phyloP scores from a whole-genome alignment of 2,797 vertebrate genomes.

The Cygnus olor region DNA sequence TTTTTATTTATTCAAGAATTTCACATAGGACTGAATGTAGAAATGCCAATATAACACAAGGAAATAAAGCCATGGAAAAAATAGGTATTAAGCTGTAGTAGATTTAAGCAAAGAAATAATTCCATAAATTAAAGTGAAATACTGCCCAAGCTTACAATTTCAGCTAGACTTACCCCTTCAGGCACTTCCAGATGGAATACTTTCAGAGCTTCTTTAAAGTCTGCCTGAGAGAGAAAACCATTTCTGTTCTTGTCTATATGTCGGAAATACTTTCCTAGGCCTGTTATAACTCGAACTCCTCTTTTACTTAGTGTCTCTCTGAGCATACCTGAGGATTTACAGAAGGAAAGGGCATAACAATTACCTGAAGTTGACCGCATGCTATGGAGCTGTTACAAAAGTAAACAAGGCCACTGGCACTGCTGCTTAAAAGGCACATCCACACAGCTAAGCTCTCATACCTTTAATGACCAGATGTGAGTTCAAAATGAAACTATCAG shows the following conservation, averaged over 20 bases:
- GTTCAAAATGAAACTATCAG: not conserved
- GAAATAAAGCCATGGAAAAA: not conserved
- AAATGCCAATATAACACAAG: not conserved
- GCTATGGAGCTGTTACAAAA: not conserved
- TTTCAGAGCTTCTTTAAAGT: conserved; percentile 76
- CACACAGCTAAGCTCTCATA: not conserved
- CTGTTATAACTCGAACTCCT: conserved; percentile 74
- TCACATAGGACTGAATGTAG: not conserved
- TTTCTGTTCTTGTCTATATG: conserved; percentile 69
- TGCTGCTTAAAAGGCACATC: not conserved
- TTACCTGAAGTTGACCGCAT: not conserved
- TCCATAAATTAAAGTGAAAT: not conserved
- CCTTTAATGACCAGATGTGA: not conserved
- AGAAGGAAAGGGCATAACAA: not conserved
- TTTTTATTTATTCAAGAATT: not conserved
- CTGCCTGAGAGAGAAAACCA: conserved; percentile 68
- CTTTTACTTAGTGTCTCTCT: conserved; percentile 72
- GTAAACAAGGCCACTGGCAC: not conserved
- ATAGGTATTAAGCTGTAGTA: not conserved
- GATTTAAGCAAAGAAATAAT: not conserved
- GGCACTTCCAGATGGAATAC: conserved; percentile 76
- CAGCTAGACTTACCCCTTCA: conserved; percentile 66
- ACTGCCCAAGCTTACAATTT: not conserved
- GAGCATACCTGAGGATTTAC: conserved; percentile 64
- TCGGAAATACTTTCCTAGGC: conserved; percentile 77